Base-by-base conservation (phyloP, 2,797 vertebrate genomes). In the Eulemur coronatus region DNA sequence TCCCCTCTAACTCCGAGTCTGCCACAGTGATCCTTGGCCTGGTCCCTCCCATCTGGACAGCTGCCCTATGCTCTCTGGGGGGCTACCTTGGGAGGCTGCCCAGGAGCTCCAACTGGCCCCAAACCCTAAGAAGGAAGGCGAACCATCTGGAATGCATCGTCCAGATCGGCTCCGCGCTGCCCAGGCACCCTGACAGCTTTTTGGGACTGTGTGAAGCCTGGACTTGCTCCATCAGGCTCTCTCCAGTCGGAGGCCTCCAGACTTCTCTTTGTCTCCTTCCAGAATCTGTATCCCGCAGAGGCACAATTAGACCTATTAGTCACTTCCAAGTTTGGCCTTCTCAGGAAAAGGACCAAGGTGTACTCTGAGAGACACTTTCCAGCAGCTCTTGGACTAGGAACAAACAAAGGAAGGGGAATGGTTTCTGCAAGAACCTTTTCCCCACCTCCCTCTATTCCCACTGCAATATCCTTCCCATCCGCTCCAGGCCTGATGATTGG, bases 141-240 rank as follows among this genome's bases (percentile, higher is more conserved):
- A 70, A 89, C 94, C 96, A 98, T 98, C 96, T 98, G 98, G 97
- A 97, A 95, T 72, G 69, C 65, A 96, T 98, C n/a, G 81, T 72
- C 57, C 87, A 67, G 93, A 94, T 96, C 1, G 7, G 80, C 93
- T 95, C 85, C 75, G 41, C 33, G 14, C 76, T 95, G 96, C 96
- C 96, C 96, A 95, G 94, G 96, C 97, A 93, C 84, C 75, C 93
- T 92, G 96, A 96, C 96, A 94, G 96, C 57, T 97, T 97, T 88
- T 81, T 91, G 97, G 92, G 95, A 88, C 59, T n/a, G 20, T 63
- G 89, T 1, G 11, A 93, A 69, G 50, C 91, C 97, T 97, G 97
- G 95, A 90, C 92, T 76, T 41, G 75, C 80, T 97, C 94, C 97
- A 94, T 12, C 61, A 75, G 79, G 24, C 79, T 82, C 88, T 89